Percentiles rank a stretch among this genome's conserved stretches.
These are phyloP conservation scores for Chrosomus eos DNA, from an alignment of 2,797 vertebrate genomes.

Conservation along the genomic window DNA sequence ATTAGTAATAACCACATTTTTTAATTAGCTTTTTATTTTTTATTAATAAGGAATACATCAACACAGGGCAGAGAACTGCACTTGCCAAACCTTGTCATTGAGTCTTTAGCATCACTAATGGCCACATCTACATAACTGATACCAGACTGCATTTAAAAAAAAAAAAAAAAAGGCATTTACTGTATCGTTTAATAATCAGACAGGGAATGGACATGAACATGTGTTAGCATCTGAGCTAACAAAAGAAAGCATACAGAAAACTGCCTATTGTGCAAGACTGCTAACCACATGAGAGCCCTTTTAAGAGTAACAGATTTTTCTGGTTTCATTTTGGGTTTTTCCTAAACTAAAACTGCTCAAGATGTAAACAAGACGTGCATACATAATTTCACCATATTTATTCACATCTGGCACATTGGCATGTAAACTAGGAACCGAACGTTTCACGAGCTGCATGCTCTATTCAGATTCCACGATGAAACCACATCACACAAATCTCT, in stretches of 20 bases:
- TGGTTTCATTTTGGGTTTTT: slow-evolving; percentile 2
- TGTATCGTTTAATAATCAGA: background rate
- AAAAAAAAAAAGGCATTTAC: background rate
- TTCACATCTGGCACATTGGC: slow-evolving; percentile 27
- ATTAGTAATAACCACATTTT: background rate
- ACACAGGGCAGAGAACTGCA: background rate
- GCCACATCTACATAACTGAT: background rate
- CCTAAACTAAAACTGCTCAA: slow-evolving; percentile 8
- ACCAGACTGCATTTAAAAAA: background rate
- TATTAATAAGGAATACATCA: background rate
- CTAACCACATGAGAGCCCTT: slow-evolving; percentile 18
- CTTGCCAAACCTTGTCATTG: background rate
- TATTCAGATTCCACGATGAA: slow-evolving; percentile 9
- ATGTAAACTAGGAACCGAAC: slow-evolving; percentile 11
- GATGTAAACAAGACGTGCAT: slow-evolving; percentile 18
- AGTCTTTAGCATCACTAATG: background rate
- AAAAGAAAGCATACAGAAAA: slow-evolving; percentile 12
- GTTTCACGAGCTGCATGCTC: background rate
- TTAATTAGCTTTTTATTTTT: background rate
- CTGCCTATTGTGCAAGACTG: slow-evolving; percentile 14
- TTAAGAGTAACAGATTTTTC: background rate
- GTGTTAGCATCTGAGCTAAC: slow-evolving; percentile 22
- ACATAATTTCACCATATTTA: slow-evolving; percentile 22
- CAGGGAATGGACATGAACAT: background rate
- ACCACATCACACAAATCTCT: slow-evolving; percentile 32